Conservation (phyloP, 2,888 invertebrate genomes). For the Tiphia femorata region DNA sequence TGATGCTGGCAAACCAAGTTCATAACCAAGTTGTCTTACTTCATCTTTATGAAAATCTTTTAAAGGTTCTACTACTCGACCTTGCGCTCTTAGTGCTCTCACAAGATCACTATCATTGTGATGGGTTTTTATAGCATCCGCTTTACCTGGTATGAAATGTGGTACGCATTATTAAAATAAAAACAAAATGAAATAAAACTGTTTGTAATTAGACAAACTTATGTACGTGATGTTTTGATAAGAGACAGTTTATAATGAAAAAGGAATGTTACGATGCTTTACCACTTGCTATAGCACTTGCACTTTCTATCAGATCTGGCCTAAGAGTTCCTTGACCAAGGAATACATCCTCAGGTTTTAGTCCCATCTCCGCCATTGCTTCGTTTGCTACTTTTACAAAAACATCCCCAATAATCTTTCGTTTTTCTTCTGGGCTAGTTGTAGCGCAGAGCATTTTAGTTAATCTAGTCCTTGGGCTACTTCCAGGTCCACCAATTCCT, state of each 20-base stretch:
- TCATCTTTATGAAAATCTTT: conserved; percentile 99
- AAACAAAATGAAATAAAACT: not conserved
- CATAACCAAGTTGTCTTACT: conserved; percentile 88
- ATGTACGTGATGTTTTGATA: too few relatives aligned
- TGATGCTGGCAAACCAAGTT: conserved; percentile 88
- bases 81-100: conserved; percentile 78
- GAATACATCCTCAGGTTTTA: conserved; percentile 93
- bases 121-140: conserved; percentile 98
- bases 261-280: conserved; percentile 9
- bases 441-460: conserved; percentile 90
- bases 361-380: conserved; percentile 86
- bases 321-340: conserved; percentile 95
- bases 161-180: not conserved
- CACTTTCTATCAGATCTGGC: conserved; percentile 98
- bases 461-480: conserved; percentile 72
- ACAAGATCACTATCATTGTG: conserved; percentile 99
- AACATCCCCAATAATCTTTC: conserved; percentile 98
- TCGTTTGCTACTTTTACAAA: conserved; percentile 96
- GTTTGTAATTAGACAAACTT: too few relatives aligned
- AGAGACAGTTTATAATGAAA: not conserved
- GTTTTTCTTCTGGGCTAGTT: conserved; percentile 95
- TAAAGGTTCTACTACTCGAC: conserved; percentile 96
- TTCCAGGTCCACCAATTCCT: conserved; percentile 46
- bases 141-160: conserved; percentile 74
- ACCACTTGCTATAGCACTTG: conserved; percentile 84